Evolutionary conservation across 2,888 invertebrate genomes (phyloP).

Genomic region (Epiblema foenella): DNA sequence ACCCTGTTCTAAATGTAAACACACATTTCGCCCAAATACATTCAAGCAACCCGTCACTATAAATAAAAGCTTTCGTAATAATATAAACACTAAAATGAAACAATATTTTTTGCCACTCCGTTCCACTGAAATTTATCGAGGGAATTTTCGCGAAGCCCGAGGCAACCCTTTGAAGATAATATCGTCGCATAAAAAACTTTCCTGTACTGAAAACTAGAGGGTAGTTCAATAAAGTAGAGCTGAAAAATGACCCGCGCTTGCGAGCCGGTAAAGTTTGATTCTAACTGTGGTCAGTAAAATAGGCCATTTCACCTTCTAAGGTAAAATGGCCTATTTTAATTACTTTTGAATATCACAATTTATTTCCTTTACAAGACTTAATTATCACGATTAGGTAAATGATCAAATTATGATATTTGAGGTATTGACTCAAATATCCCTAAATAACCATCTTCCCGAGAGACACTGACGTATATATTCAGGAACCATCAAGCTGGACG

Average conservation of each 20-base stretch:
- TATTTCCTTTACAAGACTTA: too few species aligned
- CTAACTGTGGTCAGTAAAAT: too few species aligned
- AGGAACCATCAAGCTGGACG: too few species aligned
- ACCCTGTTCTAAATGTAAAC: not conserved
- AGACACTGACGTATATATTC: too few species aligned
- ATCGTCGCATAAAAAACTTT: slow-evolving; percentile 19
- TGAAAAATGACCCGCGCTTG: slow-evolving; percentile 18
- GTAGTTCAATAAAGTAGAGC: slow-evolving; percentile 27
- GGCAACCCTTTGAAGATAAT: slow-evolving; percentile 30
- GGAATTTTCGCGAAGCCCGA: slow-evolving; percentile 14
- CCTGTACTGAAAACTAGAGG: slow-evolving; percentile 14
- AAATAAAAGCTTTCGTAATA: not conserved
- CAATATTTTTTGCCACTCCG: slow-evolving; percentile 10
- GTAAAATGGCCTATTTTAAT: too few species aligned
- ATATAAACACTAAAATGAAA: not conserved
- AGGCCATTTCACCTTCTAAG: too few species aligned
- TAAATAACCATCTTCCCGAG: too few species aligned
- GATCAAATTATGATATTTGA: too few species aligned
- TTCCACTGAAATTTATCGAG: slow-evolving; percentile 25
- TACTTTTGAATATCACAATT: too few species aligned
- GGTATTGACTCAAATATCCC: too few species aligned
- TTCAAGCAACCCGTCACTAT: not conserved
- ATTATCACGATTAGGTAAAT: too few species aligned
- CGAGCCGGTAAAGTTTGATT: slow-evolving; percentile 4
- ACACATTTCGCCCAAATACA: not conserved